Evolutionary conservation across 2,888 invertebrate species (phyloP).

Genomic region (Phania funesta): DNA sequence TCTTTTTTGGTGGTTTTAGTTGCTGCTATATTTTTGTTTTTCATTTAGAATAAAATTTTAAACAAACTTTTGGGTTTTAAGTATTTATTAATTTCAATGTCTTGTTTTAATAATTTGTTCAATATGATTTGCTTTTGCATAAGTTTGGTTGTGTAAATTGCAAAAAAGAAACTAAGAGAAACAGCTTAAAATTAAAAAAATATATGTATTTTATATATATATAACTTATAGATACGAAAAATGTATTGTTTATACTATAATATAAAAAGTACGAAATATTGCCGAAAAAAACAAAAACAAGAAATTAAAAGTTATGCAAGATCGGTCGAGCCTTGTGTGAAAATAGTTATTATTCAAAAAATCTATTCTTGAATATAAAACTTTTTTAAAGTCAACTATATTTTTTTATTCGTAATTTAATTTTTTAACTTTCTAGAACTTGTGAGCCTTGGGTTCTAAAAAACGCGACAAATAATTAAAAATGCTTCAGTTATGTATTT

Average conservation of each 20-base stretch:
- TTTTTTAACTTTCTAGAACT: too few relatives aligned
- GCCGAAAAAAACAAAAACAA: conserved; percentile 17
- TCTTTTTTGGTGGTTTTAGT: conserved; percentile 52
- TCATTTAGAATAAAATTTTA: conserved; percentile 31
- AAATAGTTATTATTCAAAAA: neutral
- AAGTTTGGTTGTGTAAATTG: conserved; percentile 28
- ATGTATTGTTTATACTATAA: conserved; percentile 28
- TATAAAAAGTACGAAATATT: conserved; percentile 57
- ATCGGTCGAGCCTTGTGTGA: neutral
- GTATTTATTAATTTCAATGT: conserved; percentile 35
- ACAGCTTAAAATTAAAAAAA: conserved; percentile 37
- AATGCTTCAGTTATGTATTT: neutral
- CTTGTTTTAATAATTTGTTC: conserved; percentile 27
- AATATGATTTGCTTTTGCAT: conserved; percentile 10
- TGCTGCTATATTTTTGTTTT: conserved; percentile 27
- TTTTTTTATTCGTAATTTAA: neutral
- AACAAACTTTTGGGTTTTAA: conserved; percentile 38
- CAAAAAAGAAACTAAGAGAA: conserved; percentile 13
- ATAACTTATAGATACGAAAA: conserved; percentile 31
- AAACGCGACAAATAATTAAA: too few relatives aligned
- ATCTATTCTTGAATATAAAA: too few relatives aligned
- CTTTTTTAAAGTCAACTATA: neutral
- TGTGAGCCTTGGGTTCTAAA: too few relatives aligned
- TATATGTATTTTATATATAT: conserved; percentile 38
- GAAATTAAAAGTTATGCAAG: too few relatives aligned